These are phyloP conservation scores for Hypomesus transpacificus DNA, from an alignment of 2,113 vertebrate genomes.

Conservation along the genomic window DNA sequence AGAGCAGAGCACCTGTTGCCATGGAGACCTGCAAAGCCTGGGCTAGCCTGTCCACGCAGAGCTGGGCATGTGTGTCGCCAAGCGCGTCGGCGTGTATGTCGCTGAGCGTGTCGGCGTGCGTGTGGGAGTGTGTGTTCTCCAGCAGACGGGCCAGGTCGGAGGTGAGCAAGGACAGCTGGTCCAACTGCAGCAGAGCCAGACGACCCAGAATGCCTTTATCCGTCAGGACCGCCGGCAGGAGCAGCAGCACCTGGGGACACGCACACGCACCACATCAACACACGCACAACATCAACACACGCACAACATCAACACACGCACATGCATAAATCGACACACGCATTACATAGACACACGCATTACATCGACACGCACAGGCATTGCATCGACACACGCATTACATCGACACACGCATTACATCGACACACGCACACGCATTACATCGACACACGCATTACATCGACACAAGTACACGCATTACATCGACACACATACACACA, in stretches of 20 bases:
- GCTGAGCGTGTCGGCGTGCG: slow-evolving; percentile 81
- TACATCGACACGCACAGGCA: too few relatives aligned
- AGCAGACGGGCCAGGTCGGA: slow-evolving; percentile 72
- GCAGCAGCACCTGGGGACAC: slow-evolving; percentile 77
- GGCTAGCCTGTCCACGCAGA: slow-evolving; percentile 88
- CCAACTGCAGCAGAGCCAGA: slow-evolving; percentile 85
- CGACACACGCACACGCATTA: too few relatives aligned
- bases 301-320: too few relatives aligned
- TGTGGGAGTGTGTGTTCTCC: slow-evolving; percentile 83
- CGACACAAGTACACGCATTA: too few relatives aligned
- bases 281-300: too few relatives aligned
- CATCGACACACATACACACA: background rate
- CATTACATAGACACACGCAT: too few relatives aligned
- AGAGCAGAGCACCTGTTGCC: slow-evolving; percentile 90
- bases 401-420: too few relatives aligned
- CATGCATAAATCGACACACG: too few relatives aligned
- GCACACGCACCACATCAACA: too few relatives aligned
- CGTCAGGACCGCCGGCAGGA: slow-evolving; percentile 83
- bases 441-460: too few relatives aligned
- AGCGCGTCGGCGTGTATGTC: slow-evolving; percentile 83
- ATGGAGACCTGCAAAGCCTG: slow-evolving; percentile 93
- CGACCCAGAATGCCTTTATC: slow-evolving; percentile 93
- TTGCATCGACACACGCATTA: background rate
- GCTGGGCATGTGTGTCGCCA: slow-evolving; percentile 76
- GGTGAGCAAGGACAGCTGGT: slow-evolving; percentile 80